These are phyloP conservation scores for Muscicapa adusta DNA, from an alignment of 2,113 vertebrate genomes.

Conservation along the genomic window DNA sequence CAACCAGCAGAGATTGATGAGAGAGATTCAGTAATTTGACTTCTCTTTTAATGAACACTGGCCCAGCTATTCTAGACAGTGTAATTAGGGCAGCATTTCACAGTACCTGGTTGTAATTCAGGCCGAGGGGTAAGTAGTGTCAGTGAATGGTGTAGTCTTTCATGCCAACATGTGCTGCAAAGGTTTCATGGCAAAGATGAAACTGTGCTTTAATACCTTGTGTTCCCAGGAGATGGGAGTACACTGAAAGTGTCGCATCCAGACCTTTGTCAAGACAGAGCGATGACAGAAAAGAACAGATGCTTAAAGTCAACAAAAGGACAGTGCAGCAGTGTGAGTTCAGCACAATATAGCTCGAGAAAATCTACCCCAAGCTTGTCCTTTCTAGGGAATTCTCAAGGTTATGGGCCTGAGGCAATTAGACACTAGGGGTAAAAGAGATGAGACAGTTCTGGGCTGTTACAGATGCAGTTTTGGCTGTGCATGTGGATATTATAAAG, in stretches of 20 bases:
- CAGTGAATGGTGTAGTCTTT: neutral
- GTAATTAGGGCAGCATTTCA: neutral
- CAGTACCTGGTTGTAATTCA: neutral
- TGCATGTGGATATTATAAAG: neutral
- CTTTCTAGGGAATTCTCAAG: neutral
- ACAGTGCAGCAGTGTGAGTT: neutral
- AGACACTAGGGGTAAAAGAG: neutral
- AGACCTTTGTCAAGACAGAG: neutral
- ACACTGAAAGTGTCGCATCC: fast-evolving
- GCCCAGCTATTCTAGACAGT: neutral
- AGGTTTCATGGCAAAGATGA: neutral
- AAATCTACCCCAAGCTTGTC: neutral
- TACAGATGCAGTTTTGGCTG: neutral
- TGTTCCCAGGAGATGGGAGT: neutral
- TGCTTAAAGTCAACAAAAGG: neutral
- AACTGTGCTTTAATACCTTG: neutral
- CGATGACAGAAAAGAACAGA: neutral
- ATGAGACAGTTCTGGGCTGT: neutral
- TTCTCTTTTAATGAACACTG: neutral
- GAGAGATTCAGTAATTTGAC: neutral
- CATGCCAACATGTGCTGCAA: neutral
- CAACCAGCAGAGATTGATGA: neutral
- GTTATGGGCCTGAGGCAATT: neutral
- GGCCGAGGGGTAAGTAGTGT: neutral
- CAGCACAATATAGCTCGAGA: neutral